Percentiles rank a stretch among this genome's conserved stretches.
phyloP scores from a whole-genome alignment of 2,113 vertebrate species.

The Monopterus albus region DNA sequence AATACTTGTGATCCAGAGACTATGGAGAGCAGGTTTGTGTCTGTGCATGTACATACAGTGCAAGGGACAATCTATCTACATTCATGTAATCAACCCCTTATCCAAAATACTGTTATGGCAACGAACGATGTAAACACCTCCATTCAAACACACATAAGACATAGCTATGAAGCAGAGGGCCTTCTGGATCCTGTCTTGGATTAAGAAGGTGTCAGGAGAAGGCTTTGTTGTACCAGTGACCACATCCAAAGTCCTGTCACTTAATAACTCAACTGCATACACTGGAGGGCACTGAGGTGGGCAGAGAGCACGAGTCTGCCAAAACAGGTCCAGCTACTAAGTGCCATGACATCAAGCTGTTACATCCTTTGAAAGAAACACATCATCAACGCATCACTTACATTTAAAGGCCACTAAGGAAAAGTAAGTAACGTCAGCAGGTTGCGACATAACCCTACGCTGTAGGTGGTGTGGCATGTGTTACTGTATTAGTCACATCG shows the following conservation, averaged over 20 bases:
- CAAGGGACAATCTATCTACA: conserved; percentile 25
- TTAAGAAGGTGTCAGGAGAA: conserved; percentile 33
- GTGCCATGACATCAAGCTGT: conserved; percentile 19
- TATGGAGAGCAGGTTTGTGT: neutral
- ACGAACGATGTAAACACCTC: conserved; percentile 43
- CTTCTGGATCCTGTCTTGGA: conserved; percentile 70
- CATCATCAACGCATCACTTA: conserved; percentile 17
- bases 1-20: neutral
- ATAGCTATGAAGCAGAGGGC: conserved; percentile 35
- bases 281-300: conserved; percentile 3
- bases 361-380: neutral
- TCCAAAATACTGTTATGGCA: conserved; percentile 57
- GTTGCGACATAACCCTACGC: neutral
- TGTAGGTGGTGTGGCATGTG: neutral
- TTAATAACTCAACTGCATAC: neutral
- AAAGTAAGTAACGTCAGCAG: neutral
- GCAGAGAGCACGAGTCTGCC: neutral
- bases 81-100: conserved; percentile 38
- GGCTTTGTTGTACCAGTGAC: conserved; percentile 32
- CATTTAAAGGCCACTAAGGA: conserved; percentile 14
- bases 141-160: conserved; percentile 19
- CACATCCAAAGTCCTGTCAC: conserved; percentile 27
- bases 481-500: conserved; percentile 31
- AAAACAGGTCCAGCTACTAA: neutral
- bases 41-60: neutral